phyloP scores from a whole-genome alignment of 2,888 invertebrate genomes.

The Acrocyrtus sp. region DNA sequence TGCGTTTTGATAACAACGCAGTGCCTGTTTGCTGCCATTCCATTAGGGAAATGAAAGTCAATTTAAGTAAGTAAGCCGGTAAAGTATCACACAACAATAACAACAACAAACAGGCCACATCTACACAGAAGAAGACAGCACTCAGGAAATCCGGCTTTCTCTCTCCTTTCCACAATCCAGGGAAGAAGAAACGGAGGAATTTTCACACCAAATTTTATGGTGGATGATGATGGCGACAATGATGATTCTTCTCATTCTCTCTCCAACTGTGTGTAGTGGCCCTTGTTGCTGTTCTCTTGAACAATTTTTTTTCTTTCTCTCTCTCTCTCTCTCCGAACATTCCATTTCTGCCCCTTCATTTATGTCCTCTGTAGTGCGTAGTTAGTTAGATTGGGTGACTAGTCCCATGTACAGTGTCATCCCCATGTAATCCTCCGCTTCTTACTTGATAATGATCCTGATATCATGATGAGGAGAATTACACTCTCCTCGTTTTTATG shows the following conservation, averaged over 20 bases:
- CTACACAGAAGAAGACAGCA: slow-evolving; percentile 12
- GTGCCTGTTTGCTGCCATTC: slow-evolving; percentile 16
- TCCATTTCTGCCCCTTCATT: background rate
- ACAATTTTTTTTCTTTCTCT: too few species aligned
- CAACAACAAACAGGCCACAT: slow-evolving; percentile 29
- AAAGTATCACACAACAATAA: slow-evolving; percentile 9
- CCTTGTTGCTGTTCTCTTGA: background rate
- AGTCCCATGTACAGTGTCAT: background rate
- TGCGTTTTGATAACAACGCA: background rate
- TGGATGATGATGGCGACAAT: slow-evolving; percentile 6
- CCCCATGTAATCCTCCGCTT: background rate
- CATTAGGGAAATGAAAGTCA: slow-evolving; percentile 46
- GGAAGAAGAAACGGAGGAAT: background rate
- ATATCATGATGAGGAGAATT: background rate
- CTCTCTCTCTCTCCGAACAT: too few species aligned
- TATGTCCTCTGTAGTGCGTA: background rate
- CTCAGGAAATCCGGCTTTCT: slow-evolving; percentile 38
- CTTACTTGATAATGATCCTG: background rate
- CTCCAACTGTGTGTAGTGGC: background rate
- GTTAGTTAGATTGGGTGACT: too few species aligned
- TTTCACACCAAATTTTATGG: slow-evolving; percentile 42
- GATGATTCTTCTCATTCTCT: too few species aligned
- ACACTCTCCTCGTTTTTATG: background rate
- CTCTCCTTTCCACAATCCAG: slow-evolving; percentile 1
- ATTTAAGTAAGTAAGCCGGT: slow-evolving; percentile 26